Evolutionary conservation across 2,113 vertebrate genomes (phyloP).

Genomic region (Serilophus lunatus): DNA sequence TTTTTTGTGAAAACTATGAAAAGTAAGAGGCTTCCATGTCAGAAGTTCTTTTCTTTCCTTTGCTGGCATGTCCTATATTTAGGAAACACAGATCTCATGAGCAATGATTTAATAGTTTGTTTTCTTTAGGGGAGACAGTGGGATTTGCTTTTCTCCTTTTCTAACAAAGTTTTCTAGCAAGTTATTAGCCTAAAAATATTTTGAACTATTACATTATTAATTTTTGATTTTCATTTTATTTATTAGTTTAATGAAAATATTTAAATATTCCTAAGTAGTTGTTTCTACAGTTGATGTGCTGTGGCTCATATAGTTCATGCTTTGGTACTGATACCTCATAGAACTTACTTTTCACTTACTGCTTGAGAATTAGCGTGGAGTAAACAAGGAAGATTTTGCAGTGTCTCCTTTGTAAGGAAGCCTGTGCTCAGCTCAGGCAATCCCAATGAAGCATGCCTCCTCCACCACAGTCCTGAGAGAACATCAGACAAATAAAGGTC

Average conservation of each 20-base stretch:
- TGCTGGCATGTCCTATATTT: neutral
- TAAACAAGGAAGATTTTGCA: neutral
- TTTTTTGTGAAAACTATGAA: neutral
- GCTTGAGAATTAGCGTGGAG: neutral
- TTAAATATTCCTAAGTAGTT: neutral
- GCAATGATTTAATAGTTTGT: neutral
- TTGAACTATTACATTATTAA: neutral
- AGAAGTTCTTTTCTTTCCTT: neutral
- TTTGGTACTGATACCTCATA: neutral
- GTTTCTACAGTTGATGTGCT: neutral
- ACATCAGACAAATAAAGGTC: neutral
- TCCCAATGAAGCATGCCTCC: neutral
- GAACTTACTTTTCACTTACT: neutral
- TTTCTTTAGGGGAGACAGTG: neutral
- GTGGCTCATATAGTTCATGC: neutral
- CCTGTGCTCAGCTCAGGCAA: neutral
- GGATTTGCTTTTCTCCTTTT: neutral
- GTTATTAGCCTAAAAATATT: neutral
- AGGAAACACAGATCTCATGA: neutral
- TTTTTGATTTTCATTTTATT: neutral
- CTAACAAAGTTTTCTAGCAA: neutral
- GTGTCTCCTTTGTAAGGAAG: neutral
- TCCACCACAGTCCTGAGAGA: neutral
- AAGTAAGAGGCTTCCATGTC: neutral
- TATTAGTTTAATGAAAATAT: neutral